phyloP scores from a whole-genome alignment of 2,888 invertebrate genomes.

The Octodonta nipae region DNA sequence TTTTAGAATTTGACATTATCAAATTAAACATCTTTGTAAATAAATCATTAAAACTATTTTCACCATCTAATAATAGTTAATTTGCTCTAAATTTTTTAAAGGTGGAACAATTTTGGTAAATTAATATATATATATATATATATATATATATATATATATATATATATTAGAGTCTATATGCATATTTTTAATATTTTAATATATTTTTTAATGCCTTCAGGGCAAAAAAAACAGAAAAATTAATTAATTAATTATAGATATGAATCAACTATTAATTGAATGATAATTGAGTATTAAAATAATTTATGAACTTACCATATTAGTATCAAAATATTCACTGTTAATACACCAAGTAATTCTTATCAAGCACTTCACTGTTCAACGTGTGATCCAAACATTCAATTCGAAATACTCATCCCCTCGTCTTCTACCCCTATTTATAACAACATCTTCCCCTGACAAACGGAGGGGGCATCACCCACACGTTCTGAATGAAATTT shows the following conservation, averaged over 20 bases:
- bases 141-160: too few species aligned
- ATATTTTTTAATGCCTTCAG: background rate
- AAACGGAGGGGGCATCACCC: slow-evolving; percentile 35
- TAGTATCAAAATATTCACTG: background rate
- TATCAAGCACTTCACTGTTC: background rate
- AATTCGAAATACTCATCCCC: slow-evolving; percentile 27
- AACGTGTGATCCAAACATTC: slow-evolving; percentile 7
- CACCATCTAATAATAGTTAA: too few species aligned
- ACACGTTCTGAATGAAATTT: slow-evolving; percentile 57
- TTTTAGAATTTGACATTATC: too few species aligned
- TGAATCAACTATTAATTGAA: background rate
- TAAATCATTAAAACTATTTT: too few species aligned
- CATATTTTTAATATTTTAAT: background rate
- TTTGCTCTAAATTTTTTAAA: too few species aligned
- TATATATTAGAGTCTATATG: too few species aligned
- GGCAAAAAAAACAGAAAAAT: too few species aligned
- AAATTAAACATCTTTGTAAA: too few species aligned
- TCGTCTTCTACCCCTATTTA: slow-evolving; percentile 27
- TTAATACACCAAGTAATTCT: background rate
- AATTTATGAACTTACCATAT: background rate
- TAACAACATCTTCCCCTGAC: slow-evolving; percentile 31
- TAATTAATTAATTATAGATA: background rate
- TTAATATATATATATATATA: too few species aligned
- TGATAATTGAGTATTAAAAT: background rate
- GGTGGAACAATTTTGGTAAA: too few species aligned